phyloP scores from a whole-genome alignment of 2,888 invertebrate genomes.

The Cylloceria caligata region DNA sequence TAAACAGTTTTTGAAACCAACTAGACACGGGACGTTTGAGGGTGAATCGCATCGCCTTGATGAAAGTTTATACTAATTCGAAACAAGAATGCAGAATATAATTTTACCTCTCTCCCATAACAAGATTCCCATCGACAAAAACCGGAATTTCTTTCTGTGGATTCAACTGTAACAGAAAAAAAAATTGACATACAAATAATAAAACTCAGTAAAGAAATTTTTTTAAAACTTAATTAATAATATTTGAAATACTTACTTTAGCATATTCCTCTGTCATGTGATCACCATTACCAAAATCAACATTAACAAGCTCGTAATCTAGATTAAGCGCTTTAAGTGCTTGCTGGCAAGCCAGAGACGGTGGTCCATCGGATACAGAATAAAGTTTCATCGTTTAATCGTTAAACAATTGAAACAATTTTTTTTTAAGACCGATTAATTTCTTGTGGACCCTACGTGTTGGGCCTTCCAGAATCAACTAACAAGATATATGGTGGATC shows the following conservation, averaged over 20 bases:
- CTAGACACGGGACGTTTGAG: too few relatives aligned
- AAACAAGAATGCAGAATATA: neutral
- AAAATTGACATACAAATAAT: constrained; percentile 72
- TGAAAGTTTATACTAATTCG: neutral
- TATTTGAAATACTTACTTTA: constrained; percentile 85
- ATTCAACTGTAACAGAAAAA: constrained; percentile 87
- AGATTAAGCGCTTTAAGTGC: constrained; percentile 88
- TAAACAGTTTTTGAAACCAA: too few relatives aligned
- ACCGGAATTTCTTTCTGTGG: constrained; percentile 93
- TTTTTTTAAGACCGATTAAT: neutral
- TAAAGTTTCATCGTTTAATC: constrained; percentile 87
- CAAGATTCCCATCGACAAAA: constrained; percentile 92
- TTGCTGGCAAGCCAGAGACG: constrained; percentile 90
- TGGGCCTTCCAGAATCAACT: constrained; percentile 26
- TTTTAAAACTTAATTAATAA: neutral
- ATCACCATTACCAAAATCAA: constrained; percentile 90
- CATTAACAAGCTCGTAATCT: constrained; percentile 88
- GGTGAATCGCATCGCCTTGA: too few relatives aligned
- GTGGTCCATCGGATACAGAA: constrained; percentile 91
- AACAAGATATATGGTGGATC: constrained; percentile 7
- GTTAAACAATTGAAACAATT: neutral
- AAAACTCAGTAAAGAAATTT: neutral
- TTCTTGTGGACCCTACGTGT: neutral
- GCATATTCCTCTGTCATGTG: constrained; percentile 91
- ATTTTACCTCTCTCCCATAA: constrained; percentile 89